Evolutionary conservation across 2,113 vertebrate genomes (phyloP).

Genomic region (Atlantisia rogersi): DNA sequence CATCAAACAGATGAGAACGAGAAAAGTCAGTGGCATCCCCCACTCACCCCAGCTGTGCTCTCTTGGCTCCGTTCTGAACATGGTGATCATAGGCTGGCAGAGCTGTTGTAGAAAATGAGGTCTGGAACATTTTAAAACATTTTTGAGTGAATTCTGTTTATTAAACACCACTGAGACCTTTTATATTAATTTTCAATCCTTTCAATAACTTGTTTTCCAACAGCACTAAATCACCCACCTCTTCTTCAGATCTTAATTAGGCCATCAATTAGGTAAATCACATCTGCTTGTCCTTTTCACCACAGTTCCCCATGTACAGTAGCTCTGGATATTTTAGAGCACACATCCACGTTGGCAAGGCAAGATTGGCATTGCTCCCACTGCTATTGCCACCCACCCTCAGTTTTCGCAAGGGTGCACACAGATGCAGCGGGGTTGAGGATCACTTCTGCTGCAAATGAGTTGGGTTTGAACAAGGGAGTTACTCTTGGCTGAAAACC

Average conservation of each 20-base stretch:
- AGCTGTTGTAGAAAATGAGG: constrained; percentile 40
- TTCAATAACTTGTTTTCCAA: constrained; percentile 69
- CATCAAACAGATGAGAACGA: constrained; percentile 5
- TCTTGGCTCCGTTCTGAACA: constrained; percentile 1
- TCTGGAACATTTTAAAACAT: constrained; percentile 47
- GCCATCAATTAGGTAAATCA: constrained; percentile 64
- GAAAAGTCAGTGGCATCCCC: not conserved
- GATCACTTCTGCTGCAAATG: constrained; percentile 65
- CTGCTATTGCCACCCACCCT: constrained; percentile 45
- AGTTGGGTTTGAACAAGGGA: constrained; percentile 57
- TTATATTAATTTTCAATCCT: constrained; percentile 62
- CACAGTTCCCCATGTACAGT: not conserved
- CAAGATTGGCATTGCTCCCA: constrained; percentile 48
- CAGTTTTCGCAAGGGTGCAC: constrained; percentile 12
- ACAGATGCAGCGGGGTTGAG: constrained; percentile 54
- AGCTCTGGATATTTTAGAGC: constrained; percentile 51
- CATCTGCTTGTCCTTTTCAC: constrained; percentile 68
- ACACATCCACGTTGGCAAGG: constrained; percentile 31
- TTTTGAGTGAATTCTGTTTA: constrained; percentile 59
- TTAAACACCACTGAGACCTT: constrained; percentile 61
- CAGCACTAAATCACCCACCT: constrained; percentile 64
- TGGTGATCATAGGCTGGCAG: constrained; percentile 30
- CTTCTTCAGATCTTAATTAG: constrained; percentile 68
- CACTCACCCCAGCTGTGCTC: constrained; percentile 51
- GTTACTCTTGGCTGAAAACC: constrained; percentile 65